Evolutionary conservation across 2,797 vertebrate species (phyloP).

Genomic region (Anguilla pacifica): DNA sequence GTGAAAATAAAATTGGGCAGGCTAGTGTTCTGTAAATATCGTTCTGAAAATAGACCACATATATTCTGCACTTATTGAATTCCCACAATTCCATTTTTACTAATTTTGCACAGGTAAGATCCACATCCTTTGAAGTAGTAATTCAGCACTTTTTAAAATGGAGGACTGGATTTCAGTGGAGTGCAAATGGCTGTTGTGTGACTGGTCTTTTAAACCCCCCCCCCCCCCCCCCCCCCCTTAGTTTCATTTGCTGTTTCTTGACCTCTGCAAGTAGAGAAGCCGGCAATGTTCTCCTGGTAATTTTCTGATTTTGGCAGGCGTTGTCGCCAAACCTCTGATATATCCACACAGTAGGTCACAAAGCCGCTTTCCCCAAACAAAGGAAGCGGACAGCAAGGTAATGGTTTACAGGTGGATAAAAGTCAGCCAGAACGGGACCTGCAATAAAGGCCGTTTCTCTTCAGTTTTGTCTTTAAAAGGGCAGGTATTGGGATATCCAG

Average conservation of each 20-base stretch:
- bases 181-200: not conserved
- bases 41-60: not conserved
- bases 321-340: not conserved
- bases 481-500: constrained; percentile 83
- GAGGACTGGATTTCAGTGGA: not conserved
- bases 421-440: not conserved
- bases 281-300: not conserved
- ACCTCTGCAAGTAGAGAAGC: not conserved
- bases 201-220: not conserved
- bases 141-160: not conserved
- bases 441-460: not conserved
- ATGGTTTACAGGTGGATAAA: not conserved
- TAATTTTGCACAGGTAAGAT: not conserved
- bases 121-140: not conserved
- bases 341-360: not conserved
- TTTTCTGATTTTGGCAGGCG: constrained; percentile 3
- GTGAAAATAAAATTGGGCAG: not conserved
- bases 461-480: constrained; percentile 59
- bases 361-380: not conserved
- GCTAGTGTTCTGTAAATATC: not conserved
- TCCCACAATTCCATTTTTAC: not conserved
- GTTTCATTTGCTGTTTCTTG: not conserved
- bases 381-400: not conserved
- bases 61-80: not conserved
- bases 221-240: not conserved